Evolutionary conservation across 2,113 vertebrate genomes (phyloP).

Genomic region (Coracopsis vasa): DNA sequence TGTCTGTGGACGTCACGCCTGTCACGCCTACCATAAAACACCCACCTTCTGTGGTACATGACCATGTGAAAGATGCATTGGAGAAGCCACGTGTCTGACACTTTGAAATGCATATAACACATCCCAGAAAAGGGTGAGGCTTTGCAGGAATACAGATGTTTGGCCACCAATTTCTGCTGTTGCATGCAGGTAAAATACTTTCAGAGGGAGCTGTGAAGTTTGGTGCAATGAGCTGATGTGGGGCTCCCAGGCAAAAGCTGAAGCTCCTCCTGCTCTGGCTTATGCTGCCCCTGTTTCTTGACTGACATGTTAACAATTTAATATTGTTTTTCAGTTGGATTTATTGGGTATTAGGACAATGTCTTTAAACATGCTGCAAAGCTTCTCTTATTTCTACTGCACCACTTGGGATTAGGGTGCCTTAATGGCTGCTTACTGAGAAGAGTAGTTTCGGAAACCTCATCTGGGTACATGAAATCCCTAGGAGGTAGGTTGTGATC

Average conservation of each 20-base stretch:
- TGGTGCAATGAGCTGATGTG: rapidly evolving
- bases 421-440: background rate
- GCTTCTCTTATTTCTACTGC: background rate
- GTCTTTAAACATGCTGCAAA: background rate
- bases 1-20: background rate
- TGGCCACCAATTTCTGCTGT: background rate
- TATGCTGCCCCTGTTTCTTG: background rate
- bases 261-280: background rate
- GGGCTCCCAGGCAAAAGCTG: background rate
- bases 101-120: background rate
- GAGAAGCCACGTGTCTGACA: background rate
- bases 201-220: background rate
- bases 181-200: background rate
- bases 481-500: background rate
- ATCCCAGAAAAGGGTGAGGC: background rate
- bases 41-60: background rate
- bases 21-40: background rate
- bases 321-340: background rate
- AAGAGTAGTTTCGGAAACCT: background rate
- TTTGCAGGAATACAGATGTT: background rate
- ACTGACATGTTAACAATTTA: background rate
- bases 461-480: background rate
- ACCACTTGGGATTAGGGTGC: background rate
- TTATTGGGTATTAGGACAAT: background rate
- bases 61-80: rapidly evolving